Conservation (phyloP, 2,113 vertebrate genomes). For the Heloderma charlesbogerti region DNA sequence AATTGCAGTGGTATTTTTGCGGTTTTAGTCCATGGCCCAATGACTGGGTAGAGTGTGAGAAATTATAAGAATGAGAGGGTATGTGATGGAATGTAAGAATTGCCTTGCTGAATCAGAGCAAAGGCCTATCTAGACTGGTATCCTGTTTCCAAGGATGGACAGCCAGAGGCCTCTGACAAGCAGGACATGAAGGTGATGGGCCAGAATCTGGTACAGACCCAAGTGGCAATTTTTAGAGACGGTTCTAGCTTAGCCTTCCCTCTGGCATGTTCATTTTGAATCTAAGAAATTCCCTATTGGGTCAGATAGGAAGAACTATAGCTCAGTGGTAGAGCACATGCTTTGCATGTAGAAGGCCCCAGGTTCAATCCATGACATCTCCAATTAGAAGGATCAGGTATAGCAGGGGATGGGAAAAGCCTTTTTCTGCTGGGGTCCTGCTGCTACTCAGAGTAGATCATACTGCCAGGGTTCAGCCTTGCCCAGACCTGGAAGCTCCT, state of each 20-base stretch:
- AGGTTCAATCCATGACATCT: too few species aligned
- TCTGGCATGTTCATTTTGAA: too few species aligned
- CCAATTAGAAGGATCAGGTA: too few species aligned
- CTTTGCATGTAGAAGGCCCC: too few species aligned
- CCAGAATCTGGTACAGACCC: neutral
- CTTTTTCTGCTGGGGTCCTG: too few species aligned
- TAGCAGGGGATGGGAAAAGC: too few species aligned
- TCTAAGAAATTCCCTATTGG: too few species aligned
- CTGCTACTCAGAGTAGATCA: too few species aligned
- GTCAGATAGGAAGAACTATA: too few species aligned
- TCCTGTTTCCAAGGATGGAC: neutral
- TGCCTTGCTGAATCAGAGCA: neutral
- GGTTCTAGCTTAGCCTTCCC: too few species aligned
- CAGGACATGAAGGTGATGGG: too few species aligned
- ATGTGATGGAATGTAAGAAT: accelerated
- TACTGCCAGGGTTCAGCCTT: neutral
- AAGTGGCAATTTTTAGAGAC: neutral
- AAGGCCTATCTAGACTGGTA: neutral
- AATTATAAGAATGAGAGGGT: accelerated
- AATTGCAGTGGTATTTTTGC: neutral
- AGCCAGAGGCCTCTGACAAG: neutral
- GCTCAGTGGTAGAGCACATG: too few species aligned
- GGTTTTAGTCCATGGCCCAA: accelerated
- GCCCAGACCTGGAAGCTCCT: neutral
- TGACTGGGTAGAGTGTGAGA: accelerated